Evolutionary conservation across 2,888 invertebrate species (phyloP), one percentile per base, ranked within the genome.

Genomic region (Dione juno): DNA sequence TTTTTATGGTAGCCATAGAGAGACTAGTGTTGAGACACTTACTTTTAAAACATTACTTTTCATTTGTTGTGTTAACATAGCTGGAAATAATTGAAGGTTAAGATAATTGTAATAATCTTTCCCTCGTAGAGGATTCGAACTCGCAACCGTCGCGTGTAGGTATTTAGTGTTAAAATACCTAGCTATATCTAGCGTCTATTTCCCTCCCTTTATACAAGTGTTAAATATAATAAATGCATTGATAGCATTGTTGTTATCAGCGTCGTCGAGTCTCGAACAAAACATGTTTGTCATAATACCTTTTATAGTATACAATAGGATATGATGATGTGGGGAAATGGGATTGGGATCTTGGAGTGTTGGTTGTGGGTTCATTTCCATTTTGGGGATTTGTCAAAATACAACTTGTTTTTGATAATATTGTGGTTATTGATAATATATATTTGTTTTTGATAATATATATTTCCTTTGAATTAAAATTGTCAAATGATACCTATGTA

Each of bases 191-290:
- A 59, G 45, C 43, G 11, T 61, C 7, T 61, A 35, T 45, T 61
- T 61, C 28, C 28, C 5, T 28, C n/a, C 61, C 61, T 43, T 21
- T 28, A 11, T 43, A 45, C 37, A 28, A 61, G 45, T 28, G 43
- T 1, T 10, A n/a, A 61, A 28, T 28, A 21, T 35, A 50, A 28
- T 50, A 37, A n/a, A n/a, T n/a, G n/a, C n/a, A 41, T 19, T 52
- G 16, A 67, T 59, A 21, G 37, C 40, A 52, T 68, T 66, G 16
- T 16, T 14, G 43, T 71, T 75, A 73, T 73, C 72, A 70, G 70
- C 73, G 77, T 67, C 77, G 66, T 52, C n/a, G 43, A 63, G 76
- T 77, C 76, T 77, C 73, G 61, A 73, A 68, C 74, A 71, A 72
- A 68, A 67, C 71, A 69, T 69, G 65, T 70, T 71, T 59, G 74